Conservation (phyloP, 2,888 invertebrate genomes). For the Agapostemon virescens region DNA sequence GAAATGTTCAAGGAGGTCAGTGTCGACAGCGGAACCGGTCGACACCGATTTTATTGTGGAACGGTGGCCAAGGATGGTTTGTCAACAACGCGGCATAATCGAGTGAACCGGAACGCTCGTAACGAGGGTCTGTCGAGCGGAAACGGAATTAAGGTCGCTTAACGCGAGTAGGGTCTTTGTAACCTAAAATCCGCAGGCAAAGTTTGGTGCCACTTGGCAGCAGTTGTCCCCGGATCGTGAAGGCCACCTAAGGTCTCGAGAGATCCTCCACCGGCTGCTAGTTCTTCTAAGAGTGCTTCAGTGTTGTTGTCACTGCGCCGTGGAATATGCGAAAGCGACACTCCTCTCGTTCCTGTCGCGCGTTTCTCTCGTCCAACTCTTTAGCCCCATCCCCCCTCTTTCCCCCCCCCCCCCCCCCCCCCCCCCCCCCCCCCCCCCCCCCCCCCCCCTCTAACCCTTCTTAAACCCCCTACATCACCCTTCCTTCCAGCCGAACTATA, state of each 20-base stretch:
- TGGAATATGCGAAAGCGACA: conserved; percentile 62
- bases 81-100: conserved; percentile 30
- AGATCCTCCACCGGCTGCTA: conserved; percentile 61
- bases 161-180: conserved; percentile 44
- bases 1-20: neutral
- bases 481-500: neutral
- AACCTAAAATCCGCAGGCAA: conserved; percentile 60
- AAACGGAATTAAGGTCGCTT: conserved; percentile 49
- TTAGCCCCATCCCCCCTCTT: conserved; percentile 2
- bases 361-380: conserved; percentile 46
- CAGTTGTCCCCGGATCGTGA: conserved; percentile 59
- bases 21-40: neutral
- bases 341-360: conserved; percentile 54
- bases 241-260: conserved; percentile 64
- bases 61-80: neutral
- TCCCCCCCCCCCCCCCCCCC: neutral
- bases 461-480: too few relatives aligned
- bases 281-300: conserved; percentile 61
- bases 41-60: neutral
- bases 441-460: too few relatives aligned
- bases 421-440: neutral
- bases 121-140: conserved; percentile 68
- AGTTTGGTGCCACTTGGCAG: conserved; percentile 59
- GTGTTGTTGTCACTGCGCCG: conserved; percentile 60
- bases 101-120: conserved; percentile 67